Conservation (phyloP, 1,140 invertebrate species). For the Dysdera silvatica region DNA sequence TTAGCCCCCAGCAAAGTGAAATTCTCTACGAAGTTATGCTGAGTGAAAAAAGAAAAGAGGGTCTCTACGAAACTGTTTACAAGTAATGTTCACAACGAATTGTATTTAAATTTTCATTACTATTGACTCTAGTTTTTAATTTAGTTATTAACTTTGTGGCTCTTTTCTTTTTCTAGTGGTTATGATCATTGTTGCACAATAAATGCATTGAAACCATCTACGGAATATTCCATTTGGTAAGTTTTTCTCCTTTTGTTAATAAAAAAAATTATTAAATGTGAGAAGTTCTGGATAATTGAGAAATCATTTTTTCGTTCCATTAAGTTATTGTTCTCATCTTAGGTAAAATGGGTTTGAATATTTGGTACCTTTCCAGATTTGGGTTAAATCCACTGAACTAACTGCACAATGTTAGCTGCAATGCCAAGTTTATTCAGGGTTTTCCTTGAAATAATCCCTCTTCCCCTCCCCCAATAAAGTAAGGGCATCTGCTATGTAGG, state of each 20-base stretch:
- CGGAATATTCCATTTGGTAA: conserved; percentile 66
- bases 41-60: conserved; percentile 64
- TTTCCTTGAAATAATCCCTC: no score
- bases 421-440: no score
- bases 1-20: conserved; percentile 49
- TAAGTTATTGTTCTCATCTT: no score
- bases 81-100: conserved; percentile 1
- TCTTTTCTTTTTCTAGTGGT: conserved; percentile 13
- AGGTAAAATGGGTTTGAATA: no score
- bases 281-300: neutral
- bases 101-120: neutral
- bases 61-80: conserved; percentile 61
- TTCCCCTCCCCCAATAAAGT: no score
- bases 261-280: neutral
- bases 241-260: conserved; percentile 2
- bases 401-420: no score
- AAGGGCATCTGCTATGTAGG: no score
- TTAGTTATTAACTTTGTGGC: no score
- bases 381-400: no score
- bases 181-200: conserved; percentile 19
- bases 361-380: no score
- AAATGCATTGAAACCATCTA: conserved; percentile 58
- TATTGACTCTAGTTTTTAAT: neutral
- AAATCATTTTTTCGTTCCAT: no score
- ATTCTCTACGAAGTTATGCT: conserved; percentile 67